Base-by-base conservation (phyloP, 2,113 vertebrate species). In the Mesitornis unicolor region DNA sequence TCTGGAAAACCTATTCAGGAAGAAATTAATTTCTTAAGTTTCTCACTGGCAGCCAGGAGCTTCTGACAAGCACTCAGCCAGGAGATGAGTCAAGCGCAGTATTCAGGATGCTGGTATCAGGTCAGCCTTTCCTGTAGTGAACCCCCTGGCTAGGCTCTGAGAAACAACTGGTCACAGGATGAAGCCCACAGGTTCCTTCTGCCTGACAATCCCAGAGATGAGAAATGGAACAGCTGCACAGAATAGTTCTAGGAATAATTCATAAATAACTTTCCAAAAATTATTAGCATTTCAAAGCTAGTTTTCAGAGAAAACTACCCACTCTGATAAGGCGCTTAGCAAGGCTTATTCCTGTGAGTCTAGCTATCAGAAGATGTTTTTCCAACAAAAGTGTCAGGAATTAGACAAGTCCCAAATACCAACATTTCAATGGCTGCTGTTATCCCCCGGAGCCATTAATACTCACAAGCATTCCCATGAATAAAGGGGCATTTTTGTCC, bases 201-300 rank as follows among this genome's bases (percentile, higher is more conserved):
- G 16, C 9, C 40, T 1, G 0, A 12, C 13, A 73, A 64, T 42
- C 16, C 11, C 50, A 53, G 17, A 1, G 7, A 47, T 13, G 17
- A 90, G 36, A 83, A 83, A 68, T 12, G 15, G 36, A 93, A 40
- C 43, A 94, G 65, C 16, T 84, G 40, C 43, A 48, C 31, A 53
- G 24, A 83, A 76, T 36, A 64, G 64, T 50, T 96, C 3, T 19
- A 82, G 56, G 51, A 89, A 78, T 65, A 68, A 76, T 56, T 64
- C 0, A 60, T 35, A 68, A 47, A 76, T 68, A 79, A 26, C n/a
- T 79, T 79, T 3, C 1, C 15, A 73, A 73, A 63, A 45, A 63
- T 40, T 60, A 53, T 59, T 84, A 81, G 10, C 29, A 63, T 89
- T 84, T 88, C 57, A 50, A 76, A 95, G 70, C 61, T 83, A 43